Evolutionary conservation across 2,797 vertebrate species (phyloP), one percentile per base, ranked within the genome.

Genomic region (Molossus alvarezi): DNA sequence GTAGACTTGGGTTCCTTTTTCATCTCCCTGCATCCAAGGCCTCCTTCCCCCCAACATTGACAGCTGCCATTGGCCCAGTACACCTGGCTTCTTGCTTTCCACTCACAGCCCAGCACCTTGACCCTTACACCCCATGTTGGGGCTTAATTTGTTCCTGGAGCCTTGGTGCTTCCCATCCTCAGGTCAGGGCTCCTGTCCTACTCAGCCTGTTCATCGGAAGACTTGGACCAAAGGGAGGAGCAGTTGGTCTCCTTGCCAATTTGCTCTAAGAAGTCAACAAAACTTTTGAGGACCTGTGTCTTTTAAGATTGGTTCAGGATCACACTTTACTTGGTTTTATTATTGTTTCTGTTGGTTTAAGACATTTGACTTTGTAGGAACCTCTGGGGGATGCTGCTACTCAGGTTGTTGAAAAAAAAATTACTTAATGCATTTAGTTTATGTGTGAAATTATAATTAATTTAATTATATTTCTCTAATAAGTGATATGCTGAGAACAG

Each of bases 281-380:
- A 58, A 8, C 13, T 93, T 92, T 90, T 88, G 45, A 84, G 71
- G 27, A 58, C 51, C 65, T 65, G 2, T 51, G 18, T 55, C 77
- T 91, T 91, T 88, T 58, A 92, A 90, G 41, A 15, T 72, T 87
- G 33, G 4, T 23, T 91, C 90, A 33, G 55, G 4, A 65, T 27
- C 20, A 79, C 65, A 69, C 20, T 13, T 92, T 73, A 12, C n/a
- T 95, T 95, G 65, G 33, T 88, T 86, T 91, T 87, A 55, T 83
- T 81, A 60, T 67, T 88, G 33, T 92, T 94, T 95, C 84, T 90
- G 3, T 89, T 87, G 69, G 23, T 83, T 93, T 93, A 92, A 94
- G 33, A 76, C 3, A 45, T 86, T 73, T 88, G 27, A 25, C 29
- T 8, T 84, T 57, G 69, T 76, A 95, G 33, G 55, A 79, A 88